Percentiles rank a stretch among this genome's conserved stretches.
Evolutionary conservation across 2,797 vertebrate genomes (phyloP).

Genomic region (Malacoraja senta): DNA sequence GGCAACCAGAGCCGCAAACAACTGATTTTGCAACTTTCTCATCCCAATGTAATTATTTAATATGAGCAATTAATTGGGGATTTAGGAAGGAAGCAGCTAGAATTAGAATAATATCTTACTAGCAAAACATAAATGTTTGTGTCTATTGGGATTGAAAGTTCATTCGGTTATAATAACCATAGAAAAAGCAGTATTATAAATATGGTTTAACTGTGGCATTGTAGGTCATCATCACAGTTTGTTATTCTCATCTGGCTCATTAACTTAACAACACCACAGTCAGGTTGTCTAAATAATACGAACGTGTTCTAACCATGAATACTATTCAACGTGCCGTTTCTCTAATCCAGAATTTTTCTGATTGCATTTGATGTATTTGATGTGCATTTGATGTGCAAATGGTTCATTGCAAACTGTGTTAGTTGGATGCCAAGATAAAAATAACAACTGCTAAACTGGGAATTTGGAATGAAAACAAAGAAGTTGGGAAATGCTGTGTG

Average conservation of each 20-base stretch:
- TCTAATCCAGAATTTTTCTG: not conserved
- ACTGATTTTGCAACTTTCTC: constrained; percentile 33
- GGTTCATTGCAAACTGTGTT: not conserved
- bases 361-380: not conserved
- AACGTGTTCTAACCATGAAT: not conserved
- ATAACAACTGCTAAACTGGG: not conserved
- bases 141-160: constrained; percentile 31
- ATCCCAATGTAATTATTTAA: constrained; percentile 38
- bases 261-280: not conserved
- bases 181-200: not conserved
- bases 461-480: not conserved
- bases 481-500: not conserved
- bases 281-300: not conserved
- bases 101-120: constrained; percentile 32
- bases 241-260: not conserved
- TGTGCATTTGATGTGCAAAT: too few relatives aligned
- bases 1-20: constrained; percentile 26
- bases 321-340: not conserved
- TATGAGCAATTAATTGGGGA: constrained; percentile 37
- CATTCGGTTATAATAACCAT: constrained; percentile 20
- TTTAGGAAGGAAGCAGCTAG: constrained; percentile 25
- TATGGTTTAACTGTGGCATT: not conserved
- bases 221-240: not conserved
- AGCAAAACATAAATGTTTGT: constrained; percentile 33
- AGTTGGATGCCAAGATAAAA: not conserved